Percentiles rank a stretch among this genome's conserved stretches.
Conservation (phyloP, 2,797 vertebrate species). For the Notamacropus eugenii region DNA sequence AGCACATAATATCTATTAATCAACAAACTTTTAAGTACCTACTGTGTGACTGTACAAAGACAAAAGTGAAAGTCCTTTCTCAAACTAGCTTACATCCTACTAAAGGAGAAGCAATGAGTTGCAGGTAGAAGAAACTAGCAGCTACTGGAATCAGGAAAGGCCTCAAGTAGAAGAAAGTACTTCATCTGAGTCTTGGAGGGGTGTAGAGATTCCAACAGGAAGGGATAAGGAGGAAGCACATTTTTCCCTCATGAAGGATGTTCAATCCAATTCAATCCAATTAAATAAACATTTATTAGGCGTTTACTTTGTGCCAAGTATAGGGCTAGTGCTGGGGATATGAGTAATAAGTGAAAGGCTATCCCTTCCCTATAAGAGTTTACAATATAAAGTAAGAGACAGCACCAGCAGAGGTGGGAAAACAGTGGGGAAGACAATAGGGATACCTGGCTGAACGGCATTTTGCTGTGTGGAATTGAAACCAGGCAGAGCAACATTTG, state of each 20-base stretch:
- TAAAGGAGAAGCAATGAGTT: neutral
- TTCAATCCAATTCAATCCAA: neutral
- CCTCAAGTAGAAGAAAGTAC: neutral
- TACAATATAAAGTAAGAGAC: neutral
- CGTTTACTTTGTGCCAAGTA: neutral
- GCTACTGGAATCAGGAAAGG: neutral
- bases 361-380: neutral
- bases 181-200: neutral
- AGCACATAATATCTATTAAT: neutral
- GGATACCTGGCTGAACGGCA: neutral
- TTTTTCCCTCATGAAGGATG: neutral
- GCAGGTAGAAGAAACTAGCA: neutral
- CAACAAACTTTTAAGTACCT: neutral
- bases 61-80: neutral
- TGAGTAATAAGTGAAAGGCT: neutral
- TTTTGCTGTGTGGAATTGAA: neutral
- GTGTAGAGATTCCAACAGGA: neutral
- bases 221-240: neutral
- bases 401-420: neutral
- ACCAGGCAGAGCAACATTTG: neutral
- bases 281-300: neutral
- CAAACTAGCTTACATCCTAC: neutral
- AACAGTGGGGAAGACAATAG: neutral
- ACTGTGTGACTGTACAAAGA: neutral
- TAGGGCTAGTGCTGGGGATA: neutral